These are phyloP conservation scores for Sorex maritimensis DNA, from an alignment of 2,797 vertebrate species.

Conservation along the genomic window DNA sequence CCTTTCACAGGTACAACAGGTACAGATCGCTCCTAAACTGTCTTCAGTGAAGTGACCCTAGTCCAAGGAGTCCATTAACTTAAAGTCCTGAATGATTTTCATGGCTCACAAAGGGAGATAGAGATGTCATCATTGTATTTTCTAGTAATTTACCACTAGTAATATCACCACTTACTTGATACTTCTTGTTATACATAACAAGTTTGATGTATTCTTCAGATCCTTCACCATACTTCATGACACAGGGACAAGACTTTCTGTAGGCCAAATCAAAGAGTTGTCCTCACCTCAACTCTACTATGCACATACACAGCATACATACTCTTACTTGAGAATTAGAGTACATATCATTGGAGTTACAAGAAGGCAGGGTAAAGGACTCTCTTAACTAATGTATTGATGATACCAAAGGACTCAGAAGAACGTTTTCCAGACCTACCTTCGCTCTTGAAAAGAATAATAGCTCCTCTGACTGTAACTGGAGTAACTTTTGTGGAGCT, in stretches of 20 bases:
- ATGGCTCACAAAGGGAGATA: neutral
- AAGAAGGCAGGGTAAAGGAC: neutral
- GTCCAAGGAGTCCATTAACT: neutral
- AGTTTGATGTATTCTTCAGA: conserved; percentile 73
- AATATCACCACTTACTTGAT: conserved; percentile 86
- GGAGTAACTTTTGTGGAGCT: no score
- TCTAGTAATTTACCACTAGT: neutral
- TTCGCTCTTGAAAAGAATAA: neutral
- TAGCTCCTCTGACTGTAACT: no score
- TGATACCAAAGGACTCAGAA: neutral
- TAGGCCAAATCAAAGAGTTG: neutral
- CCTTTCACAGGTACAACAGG: neutral
- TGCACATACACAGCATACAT: no score
- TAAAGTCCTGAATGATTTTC: neutral
- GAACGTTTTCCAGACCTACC: neutral
- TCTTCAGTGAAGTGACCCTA: neutral
- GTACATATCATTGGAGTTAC: no score
- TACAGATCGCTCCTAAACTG: neutral
- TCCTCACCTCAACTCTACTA: neutral
- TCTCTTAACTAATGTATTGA: neutral
- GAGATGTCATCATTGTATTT: no score
- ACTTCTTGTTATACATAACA: conserved; percentile 86
- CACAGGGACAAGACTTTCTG: conserved; percentile 84
- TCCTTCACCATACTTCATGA: conserved; percentile 74
- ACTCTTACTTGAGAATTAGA: neutral